Percentiles rank a stretch among this genome's conserved stretches.
Conservation (phyloP, 2,888 invertebrate species). For the Drosophila putrida region DNA sequence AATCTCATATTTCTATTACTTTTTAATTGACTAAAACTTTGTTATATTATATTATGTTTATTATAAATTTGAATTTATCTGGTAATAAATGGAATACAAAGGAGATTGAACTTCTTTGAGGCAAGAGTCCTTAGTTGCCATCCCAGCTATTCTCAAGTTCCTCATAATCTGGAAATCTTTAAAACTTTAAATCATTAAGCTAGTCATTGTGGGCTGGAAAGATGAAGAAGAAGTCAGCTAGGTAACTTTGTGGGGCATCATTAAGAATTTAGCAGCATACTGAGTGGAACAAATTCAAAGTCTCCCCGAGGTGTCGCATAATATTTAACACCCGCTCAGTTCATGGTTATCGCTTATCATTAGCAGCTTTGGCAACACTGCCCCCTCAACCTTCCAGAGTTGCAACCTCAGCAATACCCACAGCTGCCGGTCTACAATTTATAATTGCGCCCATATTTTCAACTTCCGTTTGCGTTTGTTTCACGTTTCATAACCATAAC, state of each 20-base stretch:
- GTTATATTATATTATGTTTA: too few species aligned
- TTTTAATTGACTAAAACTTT: too few species aligned
- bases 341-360: conserved; percentile 65
- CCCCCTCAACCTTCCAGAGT: background rate
- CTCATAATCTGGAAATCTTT: conserved; percentile 6
- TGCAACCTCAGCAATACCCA: conserved; percentile 7
- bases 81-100: too few species aligned
- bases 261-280: conserved; percentile 32
- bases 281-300: conserved; percentile 48
- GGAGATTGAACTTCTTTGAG: too few species aligned
- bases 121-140: too few species aligned
- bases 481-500: conserved; percentile 76
- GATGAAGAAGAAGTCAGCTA: conserved; percentile 10
- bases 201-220: background rate
- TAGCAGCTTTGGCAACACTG: conserved; percentile 49
- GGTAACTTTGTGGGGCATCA: conserved; percentile 12
- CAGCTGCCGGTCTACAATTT: conserved; percentile 41
- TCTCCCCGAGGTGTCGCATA: conserved; percentile 67
- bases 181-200: background rate
- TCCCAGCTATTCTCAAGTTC: conserved; percentile 5
- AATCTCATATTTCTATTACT: too few species aligned
- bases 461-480: conserved; percentile 53
- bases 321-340: conserved; percentile 70
- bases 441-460: conserved; percentile 57
- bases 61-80: too few species aligned